These are phyloP conservation scores for Hyposmocoma kahamanoa DNA, from an alignment of 1,140 invertebrate species.

Conservation along the genomic window DNA sequence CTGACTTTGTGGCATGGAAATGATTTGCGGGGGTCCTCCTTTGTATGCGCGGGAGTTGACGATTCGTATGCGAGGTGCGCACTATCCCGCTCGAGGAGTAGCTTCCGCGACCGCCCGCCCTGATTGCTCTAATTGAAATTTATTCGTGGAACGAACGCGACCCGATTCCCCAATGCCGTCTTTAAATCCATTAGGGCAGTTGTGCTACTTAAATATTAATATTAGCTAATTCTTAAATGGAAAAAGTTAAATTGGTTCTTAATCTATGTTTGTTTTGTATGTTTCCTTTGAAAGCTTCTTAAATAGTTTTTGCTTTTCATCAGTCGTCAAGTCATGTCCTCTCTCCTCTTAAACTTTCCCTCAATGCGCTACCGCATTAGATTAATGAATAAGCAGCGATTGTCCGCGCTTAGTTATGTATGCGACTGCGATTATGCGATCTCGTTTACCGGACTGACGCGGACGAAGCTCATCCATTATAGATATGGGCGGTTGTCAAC, in stretches of 20 bases:
- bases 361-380: constrained; percentile 19
- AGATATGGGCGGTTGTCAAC: constrained; percentile 41
- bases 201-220: no score
- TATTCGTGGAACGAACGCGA: constrained; percentile 42
- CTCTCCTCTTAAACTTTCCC: no score
- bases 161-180: constrained; percentile 36
- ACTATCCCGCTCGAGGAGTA: constrained; percentile 54
- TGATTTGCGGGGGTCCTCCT: constrained; percentile 62
- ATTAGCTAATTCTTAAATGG: no score
- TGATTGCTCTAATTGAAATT: constrained; percentile 67
- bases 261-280: no score
- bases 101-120: constrained; percentile 52
- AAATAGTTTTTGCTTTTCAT: no score
- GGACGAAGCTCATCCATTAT: constrained; percentile 67
- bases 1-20: constrained; percentile 63
- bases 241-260: no score
- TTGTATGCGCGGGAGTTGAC: constrained; percentile 51
- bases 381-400: constrained; percentile 56
- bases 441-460: constrained; percentile 60
- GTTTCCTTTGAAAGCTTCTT: no score
- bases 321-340: no score
- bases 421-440: constrained; percentile 52
- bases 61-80: constrained; percentile 51
- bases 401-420: constrained; percentile 49
- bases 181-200: constrained; percentile 30